A percentile compares a stretch with the other conserved stretches of the same genome.
phyloP scores from a whole-genome alignment of 2,797 vertebrate genomes.

The Pelochelys cantorii region DNA sequence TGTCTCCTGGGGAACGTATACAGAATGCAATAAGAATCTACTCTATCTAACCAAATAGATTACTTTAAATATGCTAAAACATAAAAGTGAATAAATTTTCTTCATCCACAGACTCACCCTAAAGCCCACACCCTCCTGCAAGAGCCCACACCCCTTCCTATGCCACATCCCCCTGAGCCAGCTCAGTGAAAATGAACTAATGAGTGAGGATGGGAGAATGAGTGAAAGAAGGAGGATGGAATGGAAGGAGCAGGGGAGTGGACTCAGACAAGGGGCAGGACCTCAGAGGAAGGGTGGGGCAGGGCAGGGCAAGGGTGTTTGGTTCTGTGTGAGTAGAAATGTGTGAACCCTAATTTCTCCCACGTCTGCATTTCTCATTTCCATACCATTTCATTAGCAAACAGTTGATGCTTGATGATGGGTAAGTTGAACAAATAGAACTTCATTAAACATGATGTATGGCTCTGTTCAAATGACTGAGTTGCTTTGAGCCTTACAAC shows the following conservation, averaged over 20 bases:
- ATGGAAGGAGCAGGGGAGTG: too few relatives aligned
- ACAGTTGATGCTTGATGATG: background rate
- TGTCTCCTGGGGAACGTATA: background rate
- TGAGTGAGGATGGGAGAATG: too few relatives aligned
- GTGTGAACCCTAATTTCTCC: background rate
- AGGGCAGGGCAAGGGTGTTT: too few relatives aligned
- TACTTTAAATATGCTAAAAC: background rate
- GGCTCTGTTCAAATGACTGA: background rate
- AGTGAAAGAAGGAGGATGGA: too few relatives aligned
- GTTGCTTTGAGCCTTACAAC: background rate
- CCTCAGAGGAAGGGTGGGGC: too few relatives aligned
- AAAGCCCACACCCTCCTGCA: too few relatives aligned
- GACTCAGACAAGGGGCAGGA: too few relatives aligned
- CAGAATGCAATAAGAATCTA: accelerated
- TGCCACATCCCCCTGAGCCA: too few relatives aligned
- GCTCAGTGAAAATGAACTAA: too few relatives aligned
- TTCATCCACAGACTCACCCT: background rate
- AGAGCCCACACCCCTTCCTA: too few relatives aligned
- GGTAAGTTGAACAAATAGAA: background rate
- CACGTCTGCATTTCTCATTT: background rate
- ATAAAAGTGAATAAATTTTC: background rate
- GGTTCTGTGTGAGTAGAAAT: too few relatives aligned
- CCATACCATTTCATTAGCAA: background rate
- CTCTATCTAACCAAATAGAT: background rate
- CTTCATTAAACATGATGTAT: background rate